Conservation (phyloP, 2,888 invertebrate genomes). For the Abrostola tripartita region DNA sequence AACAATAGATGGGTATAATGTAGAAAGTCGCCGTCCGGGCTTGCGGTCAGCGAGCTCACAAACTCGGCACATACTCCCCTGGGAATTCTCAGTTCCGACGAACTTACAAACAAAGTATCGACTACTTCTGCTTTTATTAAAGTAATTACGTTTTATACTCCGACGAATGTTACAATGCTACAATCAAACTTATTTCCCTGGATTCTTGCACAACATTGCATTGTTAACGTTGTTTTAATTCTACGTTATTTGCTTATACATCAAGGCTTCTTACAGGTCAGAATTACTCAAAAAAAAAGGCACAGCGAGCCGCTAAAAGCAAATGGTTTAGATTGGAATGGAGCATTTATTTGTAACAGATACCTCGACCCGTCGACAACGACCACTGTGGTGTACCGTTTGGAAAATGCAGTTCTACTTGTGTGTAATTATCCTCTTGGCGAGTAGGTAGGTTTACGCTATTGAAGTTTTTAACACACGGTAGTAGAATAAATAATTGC, state of each 20-base stretch:
- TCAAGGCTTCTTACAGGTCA: constrained; percentile 18
- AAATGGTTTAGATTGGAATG: constrained; percentile 40
- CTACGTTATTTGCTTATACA: constrained; percentile 16
- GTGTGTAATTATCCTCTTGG: constrained; percentile 21
- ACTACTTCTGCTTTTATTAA: constrained; percentile 51
- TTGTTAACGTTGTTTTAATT: constrained; percentile 36
- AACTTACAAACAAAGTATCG: constrained; percentile 49
- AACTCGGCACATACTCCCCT: constrained; percentile 36
- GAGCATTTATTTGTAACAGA: constrained; percentile 37
- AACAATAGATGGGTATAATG: constrained; percentile 20
- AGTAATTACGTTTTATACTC: constrained; percentile 48
- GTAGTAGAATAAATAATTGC: too few relatives aligned
- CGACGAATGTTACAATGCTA: constrained; percentile 19
- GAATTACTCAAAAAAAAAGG: constrained; percentile 28
- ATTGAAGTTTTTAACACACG: neutral
- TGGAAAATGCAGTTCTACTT: constrained; percentile 28
- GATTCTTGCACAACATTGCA: constrained; percentile 25
- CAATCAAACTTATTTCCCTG: constrained; percentile 40
- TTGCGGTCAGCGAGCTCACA: constrained; percentile 49
- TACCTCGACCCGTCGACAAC: constrained; percentile 23
- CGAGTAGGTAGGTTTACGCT: constrained; percentile 8
- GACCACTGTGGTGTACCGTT: constrained; percentile 25
- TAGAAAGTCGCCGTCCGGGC: constrained; percentile 38
- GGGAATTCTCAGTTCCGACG: constrained; percentile 39
- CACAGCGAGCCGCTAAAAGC: constrained; percentile 23